A percentile compares a stretch with the other conserved stretches of the same genome.
phyloP scores from a whole-genome alignment of 92 coral and sea anemone species.

The Palythoa caribaeorum region DNA sequence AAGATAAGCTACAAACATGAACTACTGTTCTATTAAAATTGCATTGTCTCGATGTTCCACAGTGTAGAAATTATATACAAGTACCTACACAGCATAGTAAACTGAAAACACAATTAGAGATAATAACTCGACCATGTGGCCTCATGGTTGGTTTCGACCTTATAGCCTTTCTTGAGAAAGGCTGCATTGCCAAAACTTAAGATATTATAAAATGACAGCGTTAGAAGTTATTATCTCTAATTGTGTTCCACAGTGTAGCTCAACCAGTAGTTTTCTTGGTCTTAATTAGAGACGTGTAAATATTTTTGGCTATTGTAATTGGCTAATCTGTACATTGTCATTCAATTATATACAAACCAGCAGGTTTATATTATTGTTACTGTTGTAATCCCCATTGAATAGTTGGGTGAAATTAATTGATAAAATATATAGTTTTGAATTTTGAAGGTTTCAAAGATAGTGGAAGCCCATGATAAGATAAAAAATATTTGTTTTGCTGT shows the following conservation, averaged over 20 bases:
- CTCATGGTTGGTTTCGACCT: conserved; percentile 15
- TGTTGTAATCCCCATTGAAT: conserved; percentile 7
- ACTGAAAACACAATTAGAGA: conserved; percentile 15
- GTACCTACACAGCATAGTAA: conserved; percentile 10
- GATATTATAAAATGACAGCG: not conserved
- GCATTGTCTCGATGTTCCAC: not conserved
- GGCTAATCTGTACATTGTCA: conserved; percentile 5
- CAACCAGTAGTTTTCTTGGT: conserved; percentile 4
- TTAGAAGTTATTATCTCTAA: not conserved
- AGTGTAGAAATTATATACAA: conserved; percentile 7
- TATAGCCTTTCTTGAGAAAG: conserved; percentile 21
- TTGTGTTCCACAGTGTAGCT: conserved; percentile 6
- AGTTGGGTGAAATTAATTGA: not conserved
- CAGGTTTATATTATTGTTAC: not conserved
- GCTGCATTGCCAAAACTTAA: not conserved
- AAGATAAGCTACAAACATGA: conserved; percentile 5
- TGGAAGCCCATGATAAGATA: not conserved
- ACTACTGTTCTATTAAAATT: conserved; percentile 11
- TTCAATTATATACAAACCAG: not conserved
- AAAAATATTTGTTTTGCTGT: not conserved
- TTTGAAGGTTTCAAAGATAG: not conserved
- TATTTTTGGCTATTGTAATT: not conserved
- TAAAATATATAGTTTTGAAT: not conserved
- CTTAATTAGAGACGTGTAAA: not conserved
- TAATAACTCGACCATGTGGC: conserved; percentile 16